A percentile compares a stretch with the other conserved stretches of the same genome.
These are phyloP conservation scores for Athetis lepigone DNA, from an alignment of 2,888 invertebrate species.

Conservation along the genomic window DNA sequence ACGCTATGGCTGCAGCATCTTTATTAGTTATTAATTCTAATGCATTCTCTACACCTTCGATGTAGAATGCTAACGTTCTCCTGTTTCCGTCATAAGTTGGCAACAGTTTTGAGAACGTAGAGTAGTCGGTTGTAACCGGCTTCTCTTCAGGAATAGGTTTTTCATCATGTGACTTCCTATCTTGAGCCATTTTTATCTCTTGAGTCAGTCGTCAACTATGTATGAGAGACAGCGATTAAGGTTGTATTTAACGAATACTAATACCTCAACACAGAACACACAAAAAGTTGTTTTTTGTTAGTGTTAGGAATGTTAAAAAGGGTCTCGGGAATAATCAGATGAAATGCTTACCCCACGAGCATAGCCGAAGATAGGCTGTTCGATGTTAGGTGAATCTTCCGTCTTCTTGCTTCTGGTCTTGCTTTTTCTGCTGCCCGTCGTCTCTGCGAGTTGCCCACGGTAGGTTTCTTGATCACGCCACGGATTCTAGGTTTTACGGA, in stretches of 20 bases:
- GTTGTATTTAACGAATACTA: not conserved
- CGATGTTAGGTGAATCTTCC: not conserved
- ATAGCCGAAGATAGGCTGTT: conserved; percentile 8
- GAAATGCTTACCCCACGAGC: conserved; percentile 10
- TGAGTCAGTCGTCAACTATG: not conserved
- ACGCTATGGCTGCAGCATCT: conserved; percentile 39
- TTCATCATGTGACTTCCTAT: conserved; percentile 17
- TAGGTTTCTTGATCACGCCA: conserved; percentile 11
- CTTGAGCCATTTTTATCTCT: too few relatives aligned
- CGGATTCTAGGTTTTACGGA: conserved; percentile 4
- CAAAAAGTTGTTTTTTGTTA: conserved; percentile 5
- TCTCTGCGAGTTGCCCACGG: conserved; percentile 8
- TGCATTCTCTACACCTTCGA: conserved; percentile 57
- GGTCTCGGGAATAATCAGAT: conserved; percentile 12
- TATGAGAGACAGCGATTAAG: not conserved
- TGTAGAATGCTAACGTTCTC: too few relatives aligned
- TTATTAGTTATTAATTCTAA: conserved; percentile 41
- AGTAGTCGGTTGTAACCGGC: conserved; percentile 9
- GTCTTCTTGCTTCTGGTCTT: not conserved
- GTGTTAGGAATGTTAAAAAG: not conserved
- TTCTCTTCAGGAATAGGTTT: conserved; percentile 5
- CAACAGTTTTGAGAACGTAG: conserved; percentile 42
- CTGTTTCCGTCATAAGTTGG: conserved; percentile 63
- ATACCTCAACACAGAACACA: conserved; percentile 1
- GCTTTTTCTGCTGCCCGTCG: conserved; percentile 9